phyloP scores from a whole-genome alignment of 2,888 invertebrate genomes.

The Sarcophaga rosellei region DNA sequence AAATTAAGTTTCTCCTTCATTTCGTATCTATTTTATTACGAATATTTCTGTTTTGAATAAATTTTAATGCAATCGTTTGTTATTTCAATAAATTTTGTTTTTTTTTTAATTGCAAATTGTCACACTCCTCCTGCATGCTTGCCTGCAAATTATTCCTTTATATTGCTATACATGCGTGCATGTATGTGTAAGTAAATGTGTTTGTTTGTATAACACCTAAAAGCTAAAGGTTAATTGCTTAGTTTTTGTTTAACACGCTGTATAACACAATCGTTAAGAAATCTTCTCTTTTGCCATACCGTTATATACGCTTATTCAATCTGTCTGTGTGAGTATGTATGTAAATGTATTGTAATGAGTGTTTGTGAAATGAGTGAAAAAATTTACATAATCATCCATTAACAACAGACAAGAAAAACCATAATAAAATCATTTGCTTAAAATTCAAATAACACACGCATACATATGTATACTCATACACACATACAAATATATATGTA shows the following conservation, averaged over 20 bases:
- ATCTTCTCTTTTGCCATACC: background rate
- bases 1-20: no score
- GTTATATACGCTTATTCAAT: no score
- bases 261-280: background rate
- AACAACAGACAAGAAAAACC: constrained; percentile 47
- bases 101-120: no score
- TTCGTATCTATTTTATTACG: no score
- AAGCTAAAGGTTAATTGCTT: constrained; percentile 50
- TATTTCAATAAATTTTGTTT: no score
- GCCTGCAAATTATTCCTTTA: background rate
- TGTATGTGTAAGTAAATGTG: background rate
- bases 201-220: constrained; percentile 22
- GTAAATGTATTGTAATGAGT: no score
- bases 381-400: constrained; percentile 57
- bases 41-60: no score
- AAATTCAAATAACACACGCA: constrained; percentile 37
- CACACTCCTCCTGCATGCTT: no score
- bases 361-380: constrained; percentile 6
- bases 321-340: no score
- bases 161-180: background rate
- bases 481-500: background rate
- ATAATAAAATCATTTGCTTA: constrained; percentile 53
- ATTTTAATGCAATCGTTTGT: no score
- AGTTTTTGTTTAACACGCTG: background rate
- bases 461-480: no score